Conservation (phyloP, 2,113 vertebrate genomes). For the Tricholaema leucomelas region DNA sequence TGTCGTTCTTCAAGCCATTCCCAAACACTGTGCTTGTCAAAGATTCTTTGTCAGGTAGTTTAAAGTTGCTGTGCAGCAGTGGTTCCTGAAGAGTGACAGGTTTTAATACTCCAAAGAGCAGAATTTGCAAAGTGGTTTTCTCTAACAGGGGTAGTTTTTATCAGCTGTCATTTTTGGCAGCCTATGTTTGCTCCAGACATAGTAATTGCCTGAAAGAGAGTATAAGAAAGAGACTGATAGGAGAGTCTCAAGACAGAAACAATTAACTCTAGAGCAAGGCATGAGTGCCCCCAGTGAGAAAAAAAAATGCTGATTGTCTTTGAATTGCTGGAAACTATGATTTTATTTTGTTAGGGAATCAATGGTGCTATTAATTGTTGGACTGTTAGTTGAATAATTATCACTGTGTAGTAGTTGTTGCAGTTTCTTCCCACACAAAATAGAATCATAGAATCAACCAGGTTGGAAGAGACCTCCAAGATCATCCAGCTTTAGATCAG, state of each 20-base stretch:
- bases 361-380: not conserved
- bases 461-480: no score
- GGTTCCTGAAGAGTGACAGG: not conserved
- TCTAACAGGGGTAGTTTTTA: not conserved
- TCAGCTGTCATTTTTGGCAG: not conserved
- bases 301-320: not conserved
- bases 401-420: not conserved
- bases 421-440: not conserved
- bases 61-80: not conserved
- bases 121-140: constrained; percentile 1
- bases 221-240: not conserved
- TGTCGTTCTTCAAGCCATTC: not conserved
- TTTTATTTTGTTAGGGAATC: not conserved
- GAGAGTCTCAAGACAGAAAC: not conserved
- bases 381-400: not conserved
- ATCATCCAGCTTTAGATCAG: not conserved
- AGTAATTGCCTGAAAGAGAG: not conserved
- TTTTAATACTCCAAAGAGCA: not conserved
- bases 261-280: not conserved
- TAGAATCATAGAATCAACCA: no score
- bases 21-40: not conserved
- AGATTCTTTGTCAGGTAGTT: not conserved
- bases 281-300: not conserved
- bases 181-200: not conserved
- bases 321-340: not conserved